phyloP scores from a whole-genome alignment of 2,888 invertebrate genomes.

The Xestia ashworthii region DNA sequence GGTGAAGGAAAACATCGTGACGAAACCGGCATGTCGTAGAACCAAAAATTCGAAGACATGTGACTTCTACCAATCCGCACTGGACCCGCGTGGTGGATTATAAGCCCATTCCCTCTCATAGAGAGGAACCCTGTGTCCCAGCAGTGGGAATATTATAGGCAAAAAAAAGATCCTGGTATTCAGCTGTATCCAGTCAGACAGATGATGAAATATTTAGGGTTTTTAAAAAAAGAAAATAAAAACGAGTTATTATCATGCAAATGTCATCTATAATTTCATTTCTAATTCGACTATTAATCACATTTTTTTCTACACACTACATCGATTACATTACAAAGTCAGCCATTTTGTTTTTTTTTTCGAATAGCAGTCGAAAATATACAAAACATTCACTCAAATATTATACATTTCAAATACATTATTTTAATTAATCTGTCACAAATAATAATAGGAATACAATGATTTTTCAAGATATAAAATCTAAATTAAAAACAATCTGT shows the following conservation, averaged over 20 bases:
- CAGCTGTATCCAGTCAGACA: not conserved
- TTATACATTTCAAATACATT: slow-evolving; percentile 26
- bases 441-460: slow-evolving; percentile 27
- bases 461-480: slow-evolving; percentile 15
- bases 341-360: slow-evolving; percentile 45
- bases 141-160: no score
- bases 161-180: not conserved
- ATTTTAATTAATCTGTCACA: slow-evolving; percentile 27
- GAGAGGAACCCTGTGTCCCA: no score
- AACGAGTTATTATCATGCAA: slow-evolving; percentile 49
- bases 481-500: slow-evolving; percentile 22
- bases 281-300: slow-evolving; percentile 58
- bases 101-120: no score
- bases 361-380: slow-evolving; percentile 24
- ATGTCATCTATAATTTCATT: slow-evolving; percentile 64
- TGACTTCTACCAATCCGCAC: no score
- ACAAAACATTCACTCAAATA: slow-evolving; percentile 42
- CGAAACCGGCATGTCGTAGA: no score
- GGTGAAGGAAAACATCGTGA: no score
- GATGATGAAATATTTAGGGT: not conserved
- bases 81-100: no score
- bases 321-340: slow-evolving; percentile 33
- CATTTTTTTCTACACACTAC: slow-evolving; percentile 55
- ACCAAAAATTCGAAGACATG: no score
- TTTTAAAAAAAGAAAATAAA: slow-evolving; percentile 28